Base-by-base conservation (phyloP, 2,797 vertebrate genomes). In the Neosilurus hyrtlii region DNA sequence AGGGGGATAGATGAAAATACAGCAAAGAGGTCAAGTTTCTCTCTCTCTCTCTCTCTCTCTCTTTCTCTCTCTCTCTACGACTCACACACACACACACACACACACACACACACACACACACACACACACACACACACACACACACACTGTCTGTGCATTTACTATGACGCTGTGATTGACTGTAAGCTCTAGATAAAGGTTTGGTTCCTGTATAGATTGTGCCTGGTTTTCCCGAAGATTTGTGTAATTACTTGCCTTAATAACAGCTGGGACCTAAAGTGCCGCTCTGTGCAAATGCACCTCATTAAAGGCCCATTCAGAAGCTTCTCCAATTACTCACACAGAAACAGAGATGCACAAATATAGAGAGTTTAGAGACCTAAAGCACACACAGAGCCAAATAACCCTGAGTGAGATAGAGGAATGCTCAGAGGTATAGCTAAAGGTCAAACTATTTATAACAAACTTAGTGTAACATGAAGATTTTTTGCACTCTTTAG, bases 161-260 rank as follows among this genome's bases (percentile, higher is more conserved):
- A 15, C 70, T n/a, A 4, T 67, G 22, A 22, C 51, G 26, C 49
- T 56, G n/a, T 76, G 80, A 81, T 84, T 86, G 83, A 86, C 72
- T 73, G 65, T 51, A 61, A 90, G 87, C 89, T 89, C 86, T 63
- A 84, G 89, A 88, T 86, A 88, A 90, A 90, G 16, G 30, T 84
- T 71, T 24, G 80, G 72, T 30, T 65, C 16, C 75, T 66, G 49
- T 82, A 77, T 75, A 75, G 56, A 83, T 83, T 81, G 73, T 61
- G n/a, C 15, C 72, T 63, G 65, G 22, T 81, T 80, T 70, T 76
- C 26, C 65, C 10, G 65, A 51, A 74, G 76, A 75, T 86, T 83
- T 66, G 78, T 83, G 83, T 84, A 74, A 84, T 84, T 84, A 84
- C 82, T 80, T 61, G 78, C 72, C 56, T 86, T 81, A 86, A 81